Percentiles rank a stretch among this genome's conserved stretches.
Conservation (phyloP, 2,113 vertebrate species). For the Oncorhynchus keta region DNA sequence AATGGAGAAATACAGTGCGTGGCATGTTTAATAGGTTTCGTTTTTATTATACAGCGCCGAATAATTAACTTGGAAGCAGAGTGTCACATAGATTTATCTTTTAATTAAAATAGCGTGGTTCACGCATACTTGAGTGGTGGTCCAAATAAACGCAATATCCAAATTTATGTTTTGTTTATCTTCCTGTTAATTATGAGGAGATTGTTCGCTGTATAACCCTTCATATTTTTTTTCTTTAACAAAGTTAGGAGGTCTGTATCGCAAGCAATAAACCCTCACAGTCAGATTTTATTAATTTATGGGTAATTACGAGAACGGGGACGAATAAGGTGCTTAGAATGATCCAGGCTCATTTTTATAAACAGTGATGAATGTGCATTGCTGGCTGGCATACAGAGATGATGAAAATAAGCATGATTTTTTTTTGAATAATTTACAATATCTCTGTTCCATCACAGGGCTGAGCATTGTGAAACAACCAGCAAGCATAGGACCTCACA, state of each 20-base stretch:
- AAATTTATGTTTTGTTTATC: conserved; percentile 99
- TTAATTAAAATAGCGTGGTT: conserved; percentile 99
- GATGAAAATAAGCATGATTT: conserved; percentile 54
- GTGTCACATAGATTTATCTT: conserved; percentile 99
- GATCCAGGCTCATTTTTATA: conserved; percentile 60
- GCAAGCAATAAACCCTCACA: conserved; percentile 91
- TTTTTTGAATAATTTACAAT: conserved; percentile 53
- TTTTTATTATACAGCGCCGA: conserved; percentile 99
- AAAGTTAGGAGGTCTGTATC: conserved; percentile 88
- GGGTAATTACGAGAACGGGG: conserved; percentile 70
- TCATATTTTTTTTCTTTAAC: conserved; percentile 74
- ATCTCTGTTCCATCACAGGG: conserved; percentile 57
- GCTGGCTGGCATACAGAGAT: conserved; percentile 46
- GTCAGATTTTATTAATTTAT: conserved; percentile 83
- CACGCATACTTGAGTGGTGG: conserved; percentile 99
- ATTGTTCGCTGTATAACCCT: conserved; percentile 93
- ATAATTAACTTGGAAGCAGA: conserved; percentile 99
- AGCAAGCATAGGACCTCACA: conserved; percentile 7
- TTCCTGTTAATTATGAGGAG: conserved; percentile 99
- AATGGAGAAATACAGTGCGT: conserved; percentile 99
- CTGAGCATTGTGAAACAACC: conserved; percentile 37
- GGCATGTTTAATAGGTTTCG: conserved; percentile 99
- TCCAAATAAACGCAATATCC: conserved; percentile 99
- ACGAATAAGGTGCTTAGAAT: conserved; percentile 62
- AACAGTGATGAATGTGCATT: conserved; percentile 62